Evolutionary conservation across 2,888 invertebrate species (phyloP).

Genomic region (Heterodera filipjevi): DNA sequence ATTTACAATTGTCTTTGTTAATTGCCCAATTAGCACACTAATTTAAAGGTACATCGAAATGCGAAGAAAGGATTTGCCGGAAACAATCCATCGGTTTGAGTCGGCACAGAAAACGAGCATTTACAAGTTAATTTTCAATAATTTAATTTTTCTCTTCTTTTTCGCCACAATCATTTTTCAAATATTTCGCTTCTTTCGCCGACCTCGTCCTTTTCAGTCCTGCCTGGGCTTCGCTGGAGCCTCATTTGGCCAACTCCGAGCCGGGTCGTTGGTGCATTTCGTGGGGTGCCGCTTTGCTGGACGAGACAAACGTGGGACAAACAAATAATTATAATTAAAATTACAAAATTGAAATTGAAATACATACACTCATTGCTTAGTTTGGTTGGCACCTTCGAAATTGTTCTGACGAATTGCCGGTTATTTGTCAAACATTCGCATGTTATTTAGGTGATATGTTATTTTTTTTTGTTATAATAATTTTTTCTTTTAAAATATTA

Average conservation of each 20-base stretch:
- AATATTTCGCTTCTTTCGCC: not conserved
- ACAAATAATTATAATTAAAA: not conserved
- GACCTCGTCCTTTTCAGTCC: constrained; percentile 17
- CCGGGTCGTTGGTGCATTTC: constrained; percentile 32
- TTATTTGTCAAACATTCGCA: constrained; percentile 56
- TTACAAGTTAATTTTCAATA: not conserved
- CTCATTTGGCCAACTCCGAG: constrained; percentile 18
- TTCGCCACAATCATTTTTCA: not conserved
- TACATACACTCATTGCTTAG: too few species aligned
- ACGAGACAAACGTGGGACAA: constrained; percentile 3
- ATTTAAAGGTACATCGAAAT: constrained; percentile 17
- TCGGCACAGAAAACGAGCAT: not conserved
- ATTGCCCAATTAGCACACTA: too few species aligned
- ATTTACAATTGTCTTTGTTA: too few species aligned
- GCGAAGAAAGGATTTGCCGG: constrained; percentile 9
- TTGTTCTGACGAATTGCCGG: constrained; percentile 41
- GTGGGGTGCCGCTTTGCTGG: constrained; percentile 23
- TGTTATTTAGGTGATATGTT: constrained; percentile 47
- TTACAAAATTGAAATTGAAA: not conserved
- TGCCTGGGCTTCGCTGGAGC: constrained; percentile 31
- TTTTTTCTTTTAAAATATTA: not conserved
- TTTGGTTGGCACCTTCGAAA: constrained; percentile 52
- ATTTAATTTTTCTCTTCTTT: too few species aligned
- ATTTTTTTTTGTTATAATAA: not conserved
- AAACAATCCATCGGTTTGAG: not conserved